Evolutionary conservation across 2,888 invertebrate genomes (phyloP), one percentile per base, ranked within the genome.

Genomic region (Plemyria rubiginata): DNA sequence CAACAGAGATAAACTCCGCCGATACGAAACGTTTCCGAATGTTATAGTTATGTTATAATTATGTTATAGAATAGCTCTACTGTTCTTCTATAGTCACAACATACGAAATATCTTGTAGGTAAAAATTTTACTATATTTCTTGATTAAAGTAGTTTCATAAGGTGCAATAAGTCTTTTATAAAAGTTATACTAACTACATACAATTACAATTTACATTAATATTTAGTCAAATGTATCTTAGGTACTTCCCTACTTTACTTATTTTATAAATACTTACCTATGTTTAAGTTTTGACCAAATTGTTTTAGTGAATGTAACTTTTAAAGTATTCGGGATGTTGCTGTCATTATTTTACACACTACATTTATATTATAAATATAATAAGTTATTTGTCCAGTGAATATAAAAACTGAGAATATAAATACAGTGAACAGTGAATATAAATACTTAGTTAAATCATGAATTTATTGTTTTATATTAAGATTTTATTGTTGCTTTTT

Each of bases 141-240:
- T 15, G 43, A 15, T 53, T 67, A 68, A 38, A 65, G 62, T 68
- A 66, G 62, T 50, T 60, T 68, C 13, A 67, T 70, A 72, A 73
- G 77, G 82, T 82, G 82, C 82, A 82, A 82, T 82, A 80, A 72
- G 66, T 71, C 55, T 70, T 68, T 70, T 67, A 60, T 67, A 64
- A 60, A 51, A 52, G 43, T 62, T 38, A 38, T 38, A 38, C 22
- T 2, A n/a, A n/a, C n/a, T 22, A 22, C 36, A 56, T 51, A 65
- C 62, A 59, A 65, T 65, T 68, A 65, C 43, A 57, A 48, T 57
- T 66, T 60, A 57, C 56, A 58, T 54, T 45, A 43, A 64, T 62
- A 59, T 61, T 45, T 65, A 65, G 72, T 71, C 71, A 70, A 71
- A 68, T 71, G 66, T 72, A 70, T 66, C 59, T 66, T 63, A 64